Conservation (phyloP, 2,797 vertebrate species). For the Hozukius guyotensis region DNA sequence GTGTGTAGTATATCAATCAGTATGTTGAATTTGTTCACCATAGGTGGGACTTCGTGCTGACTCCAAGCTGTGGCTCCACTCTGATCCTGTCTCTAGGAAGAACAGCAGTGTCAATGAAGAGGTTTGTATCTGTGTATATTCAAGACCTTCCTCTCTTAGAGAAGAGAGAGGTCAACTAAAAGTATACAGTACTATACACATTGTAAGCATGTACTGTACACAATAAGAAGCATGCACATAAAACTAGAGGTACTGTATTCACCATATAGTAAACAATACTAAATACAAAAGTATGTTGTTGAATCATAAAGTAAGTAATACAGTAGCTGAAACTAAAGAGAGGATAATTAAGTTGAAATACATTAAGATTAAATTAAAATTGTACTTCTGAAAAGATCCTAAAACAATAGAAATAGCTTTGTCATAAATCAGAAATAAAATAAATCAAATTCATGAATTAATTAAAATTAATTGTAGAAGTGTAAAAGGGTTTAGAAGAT, state of each 20-base stretch:
- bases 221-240: neutral
- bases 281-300: neutral
- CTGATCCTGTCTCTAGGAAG: constrained; percentile 89
- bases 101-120: constrained; percentile 78
- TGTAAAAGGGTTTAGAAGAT: too few relatives aligned
- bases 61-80: constrained; percentile 88
- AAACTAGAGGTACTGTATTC: neutral
- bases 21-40: neutral
- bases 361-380: neutral
- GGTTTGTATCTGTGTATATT: constrained; percentile 75
- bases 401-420: neutral
- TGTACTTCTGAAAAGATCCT: neutral
- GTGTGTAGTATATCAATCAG: neutral
- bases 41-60: constrained; percentile 86
- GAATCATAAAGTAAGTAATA: neutral
- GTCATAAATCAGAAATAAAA: too few relatives aligned
- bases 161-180: neutral
- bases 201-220: neutral
- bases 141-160: neutral
- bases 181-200: neutral
- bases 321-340: neutral
- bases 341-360: neutral
- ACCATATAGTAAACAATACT: neutral
- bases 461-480: rapidly evolving
- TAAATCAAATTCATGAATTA: too few relatives aligned